Percentiles rank a stretch among this genome's conserved stretches.
phyloP scores from a whole-genome alignment of 2,888 invertebrate genomes.

The Acrobasis suavella region DNA sequence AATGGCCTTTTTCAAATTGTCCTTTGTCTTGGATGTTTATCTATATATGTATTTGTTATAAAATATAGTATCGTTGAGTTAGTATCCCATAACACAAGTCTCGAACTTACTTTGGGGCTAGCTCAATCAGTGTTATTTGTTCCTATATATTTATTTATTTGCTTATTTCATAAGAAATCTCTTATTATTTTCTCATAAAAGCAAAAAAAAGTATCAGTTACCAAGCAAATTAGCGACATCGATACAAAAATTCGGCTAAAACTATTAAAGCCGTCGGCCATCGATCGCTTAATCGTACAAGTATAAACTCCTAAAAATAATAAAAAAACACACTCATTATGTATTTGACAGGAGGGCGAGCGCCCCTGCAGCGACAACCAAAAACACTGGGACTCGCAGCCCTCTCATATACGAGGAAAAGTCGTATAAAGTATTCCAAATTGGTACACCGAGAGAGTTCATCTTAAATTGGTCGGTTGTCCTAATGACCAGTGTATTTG shows the following conservation, averaged over 20 bases:
- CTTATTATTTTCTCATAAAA: slow-evolving; percentile 7
- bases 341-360: slow-evolving; percentile 66
- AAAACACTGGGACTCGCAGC: slow-evolving; percentile 39
- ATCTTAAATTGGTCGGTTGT: slow-evolving; percentile 40
- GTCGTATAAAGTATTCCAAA: slow-evolving; percentile 24
- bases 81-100: too few relatives aligned
- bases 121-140: too few relatives aligned
- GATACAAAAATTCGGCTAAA: slow-evolving; percentile 32
- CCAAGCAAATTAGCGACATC: slow-evolving; percentile 30
- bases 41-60: too few relatives aligned
- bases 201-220: slow-evolving; percentile 18
- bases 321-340: slow-evolving; percentile 62
- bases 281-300: slow-evolving; percentile 50
- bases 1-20: too few relatives aligned
- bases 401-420: slow-evolving; percentile 35
- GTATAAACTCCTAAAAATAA: slow-evolving; percentile 46
- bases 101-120: too few relatives aligned
- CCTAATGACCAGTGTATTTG: slow-evolving; percentile 46
- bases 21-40: too few relatives aligned
- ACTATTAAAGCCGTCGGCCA: slow-evolving; percentile 40
- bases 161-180: too few relatives aligned
- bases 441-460: slow-evolving; percentile 41
- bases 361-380: slow-evolving; percentile 45
- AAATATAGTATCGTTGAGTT: too few relatives aligned
- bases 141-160: too few relatives aligned